Percentiles rank a stretch among this genome's conserved stretches.
phyloP scores from a whole-genome alignment of 1,140 invertebrate genomes.

The Delia radicum region DNA sequence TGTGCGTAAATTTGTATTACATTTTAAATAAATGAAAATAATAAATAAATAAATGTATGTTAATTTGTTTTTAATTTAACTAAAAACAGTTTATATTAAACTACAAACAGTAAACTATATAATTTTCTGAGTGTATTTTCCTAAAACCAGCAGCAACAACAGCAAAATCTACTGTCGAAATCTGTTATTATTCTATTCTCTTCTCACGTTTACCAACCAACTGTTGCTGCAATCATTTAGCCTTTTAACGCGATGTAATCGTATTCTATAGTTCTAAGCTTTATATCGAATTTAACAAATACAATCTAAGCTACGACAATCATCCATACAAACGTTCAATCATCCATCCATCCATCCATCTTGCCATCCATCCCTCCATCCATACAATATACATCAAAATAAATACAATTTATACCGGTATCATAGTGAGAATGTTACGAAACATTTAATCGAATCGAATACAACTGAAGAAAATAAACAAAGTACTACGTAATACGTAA shows the following conservation, averaged over 20 bases:
- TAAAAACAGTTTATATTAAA: too few species aligned
- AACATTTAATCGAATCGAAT: slow-evolving; percentile 12
- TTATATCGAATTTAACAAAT: neutral
- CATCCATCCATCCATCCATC: neutral
- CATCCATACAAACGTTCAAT: neutral
- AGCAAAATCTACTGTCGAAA: too few species aligned
- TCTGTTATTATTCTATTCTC: neutral
- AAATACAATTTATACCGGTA: neutral
- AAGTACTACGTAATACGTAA: slow-evolving; percentile 6
- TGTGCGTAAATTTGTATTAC: too few species aligned
- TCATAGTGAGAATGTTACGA: slow-evolving; percentile 12
- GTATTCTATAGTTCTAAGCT: neutral
- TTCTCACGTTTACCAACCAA: slow-evolving; percentile 20
- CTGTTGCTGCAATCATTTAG: neutral
- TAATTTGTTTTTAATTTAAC: too few species aligned
- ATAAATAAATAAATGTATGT: too few species aligned
- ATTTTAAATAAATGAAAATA: too few species aligned
- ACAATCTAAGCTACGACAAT: neutral
- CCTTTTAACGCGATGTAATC: neutral
- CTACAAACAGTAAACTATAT: neutral
- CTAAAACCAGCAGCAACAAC: neutral
- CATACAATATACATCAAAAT: neutral
- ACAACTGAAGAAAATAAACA: neutral
- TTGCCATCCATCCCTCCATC: too few species aligned
- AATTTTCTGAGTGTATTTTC: neutral